These are phyloP conservation scores for Columba guinea DNA, from an alignment of 2,797 vertebrate genomes.

Conservation along the genomic window DNA sequence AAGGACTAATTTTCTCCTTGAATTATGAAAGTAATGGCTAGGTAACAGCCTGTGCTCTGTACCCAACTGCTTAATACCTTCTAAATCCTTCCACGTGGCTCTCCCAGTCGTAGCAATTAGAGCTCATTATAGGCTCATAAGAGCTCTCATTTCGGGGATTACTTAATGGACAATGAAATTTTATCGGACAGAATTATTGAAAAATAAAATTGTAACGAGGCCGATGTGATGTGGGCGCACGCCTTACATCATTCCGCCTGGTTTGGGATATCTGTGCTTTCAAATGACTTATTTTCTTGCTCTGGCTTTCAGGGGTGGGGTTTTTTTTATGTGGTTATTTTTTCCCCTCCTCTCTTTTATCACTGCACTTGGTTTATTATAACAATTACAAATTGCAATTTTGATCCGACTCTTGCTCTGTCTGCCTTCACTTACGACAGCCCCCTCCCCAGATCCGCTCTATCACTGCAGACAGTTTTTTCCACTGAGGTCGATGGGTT, in stretches of 20 bases:
- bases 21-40: conserved; percentile 99
- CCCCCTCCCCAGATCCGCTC: neutral
- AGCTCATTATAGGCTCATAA: conserved; percentile 99
- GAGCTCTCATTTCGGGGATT: conserved; percentile 97
- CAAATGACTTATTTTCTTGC: conserved; percentile 63
- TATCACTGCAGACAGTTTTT: neutral
- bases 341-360: conserved; percentile 45
- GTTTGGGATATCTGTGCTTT: conserved; percentile 71
- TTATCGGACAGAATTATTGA: conserved; percentile 96
- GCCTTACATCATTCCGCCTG: conserved; percentile 87
- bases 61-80: conserved; percentile 95
- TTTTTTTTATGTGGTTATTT: neutral
- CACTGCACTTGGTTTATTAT: conserved; percentile 83
- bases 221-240: conserved; percentile 83
- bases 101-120: conserved; percentile 96
- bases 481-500: neutral
- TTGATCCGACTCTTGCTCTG: conserved; percentile 77
- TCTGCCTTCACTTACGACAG: neutral
- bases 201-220: conserved; percentile 89
- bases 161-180: conserved; percentile 98
- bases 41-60: conserved; percentile 98
- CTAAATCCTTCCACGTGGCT: conserved; percentile 99
- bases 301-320: neutral
- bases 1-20: conserved; percentile 99
- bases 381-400: conserved; percentile 85